Conservation (phyloP, 2,797 vertebrate genomes). For the Smutsia gigantea region DNA sequence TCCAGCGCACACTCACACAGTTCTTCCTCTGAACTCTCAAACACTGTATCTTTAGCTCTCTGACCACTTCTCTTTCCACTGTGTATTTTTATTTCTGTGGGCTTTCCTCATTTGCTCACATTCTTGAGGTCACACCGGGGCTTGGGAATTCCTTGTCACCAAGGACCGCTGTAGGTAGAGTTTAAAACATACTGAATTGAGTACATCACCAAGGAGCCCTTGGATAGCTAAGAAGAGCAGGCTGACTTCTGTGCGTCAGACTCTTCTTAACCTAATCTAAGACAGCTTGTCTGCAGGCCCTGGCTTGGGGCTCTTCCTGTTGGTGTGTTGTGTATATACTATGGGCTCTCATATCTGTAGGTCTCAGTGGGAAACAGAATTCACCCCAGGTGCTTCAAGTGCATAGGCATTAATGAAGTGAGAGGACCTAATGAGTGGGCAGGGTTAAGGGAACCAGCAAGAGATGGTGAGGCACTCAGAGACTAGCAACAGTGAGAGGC, state of each 20-base stretch:
- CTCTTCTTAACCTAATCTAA: not conserved
- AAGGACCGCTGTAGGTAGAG: not conserved
- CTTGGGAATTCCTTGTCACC: not conserved
- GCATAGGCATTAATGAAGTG: not conserved
- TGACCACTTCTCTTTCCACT: not conserved
- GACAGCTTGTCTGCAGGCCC: not conserved
- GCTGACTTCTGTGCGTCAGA: not conserved
- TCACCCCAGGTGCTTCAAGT: not conserved
- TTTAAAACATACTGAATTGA: not conserved
- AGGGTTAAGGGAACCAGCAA: not conserved
- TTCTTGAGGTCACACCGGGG: not conserved
- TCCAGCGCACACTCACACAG: not conserved
- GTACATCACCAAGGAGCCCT: not conserved
- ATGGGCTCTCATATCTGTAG: not conserved
- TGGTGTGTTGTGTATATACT: not conserved
- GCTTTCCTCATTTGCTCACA: not conserved
- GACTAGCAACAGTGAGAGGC: not conserved
- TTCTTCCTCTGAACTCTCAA: not conserved
- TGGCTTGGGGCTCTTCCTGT: not conserved
- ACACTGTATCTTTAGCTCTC: not conserved
- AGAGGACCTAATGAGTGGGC: not conserved
- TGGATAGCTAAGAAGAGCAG: too few relatives aligned
- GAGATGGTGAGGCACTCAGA: too few relatives aligned
- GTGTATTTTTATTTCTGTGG: not conserved
- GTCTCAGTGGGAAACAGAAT: not conserved